phyloP scores from a whole-genome alignment of 2,888 invertebrate genomes.

The Lepidochrysops patricia region DNA sequence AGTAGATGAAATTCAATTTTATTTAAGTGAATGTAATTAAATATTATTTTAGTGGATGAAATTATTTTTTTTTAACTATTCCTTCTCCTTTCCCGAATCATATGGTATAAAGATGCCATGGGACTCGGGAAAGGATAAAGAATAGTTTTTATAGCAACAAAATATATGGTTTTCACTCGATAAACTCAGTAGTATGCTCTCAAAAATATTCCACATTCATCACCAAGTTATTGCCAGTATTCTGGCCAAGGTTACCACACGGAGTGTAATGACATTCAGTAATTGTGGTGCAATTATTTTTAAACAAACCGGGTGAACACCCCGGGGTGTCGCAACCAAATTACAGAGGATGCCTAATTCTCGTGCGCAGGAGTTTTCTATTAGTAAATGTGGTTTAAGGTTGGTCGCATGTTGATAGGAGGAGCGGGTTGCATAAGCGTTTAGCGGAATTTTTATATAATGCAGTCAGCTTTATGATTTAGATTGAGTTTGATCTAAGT shows the following conservation, averaged over 20 bases:
- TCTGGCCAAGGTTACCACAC: slow-evolving; percentile 10
- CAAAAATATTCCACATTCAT: not conserved
- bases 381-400: slow-evolving; percentile 66
- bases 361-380: slow-evolving; percentile 66
- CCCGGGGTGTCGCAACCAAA: slow-evolving; percentile 62
- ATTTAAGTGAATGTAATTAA: too few relatives aligned
- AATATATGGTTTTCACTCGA: too few relatives aligned
- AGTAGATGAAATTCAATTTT: too few relatives aligned
- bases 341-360: slow-evolving; percentile 65
- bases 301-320: slow-evolving; percentile 25
- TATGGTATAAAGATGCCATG: too few relatives aligned
- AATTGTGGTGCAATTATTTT: slow-evolving; percentile 19
- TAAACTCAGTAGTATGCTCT: too few relatives aligned
- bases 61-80: too few relatives aligned
- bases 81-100: too few relatives aligned
- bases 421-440: slow-evolving; percentile 21
- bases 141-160: too few relatives aligned
- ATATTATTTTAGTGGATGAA: too few relatives aligned
- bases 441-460: not conserved
- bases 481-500: too few relatives aligned
- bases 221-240: not conserved
- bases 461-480: too few relatives aligned
- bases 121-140: too few relatives aligned
- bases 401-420: slow-evolving; percentile 23
- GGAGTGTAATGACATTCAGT: slow-evolving; percentile 3